Conservation (phyloP, 2,888 invertebrate species). For the Ligdia adustata region DNA sequence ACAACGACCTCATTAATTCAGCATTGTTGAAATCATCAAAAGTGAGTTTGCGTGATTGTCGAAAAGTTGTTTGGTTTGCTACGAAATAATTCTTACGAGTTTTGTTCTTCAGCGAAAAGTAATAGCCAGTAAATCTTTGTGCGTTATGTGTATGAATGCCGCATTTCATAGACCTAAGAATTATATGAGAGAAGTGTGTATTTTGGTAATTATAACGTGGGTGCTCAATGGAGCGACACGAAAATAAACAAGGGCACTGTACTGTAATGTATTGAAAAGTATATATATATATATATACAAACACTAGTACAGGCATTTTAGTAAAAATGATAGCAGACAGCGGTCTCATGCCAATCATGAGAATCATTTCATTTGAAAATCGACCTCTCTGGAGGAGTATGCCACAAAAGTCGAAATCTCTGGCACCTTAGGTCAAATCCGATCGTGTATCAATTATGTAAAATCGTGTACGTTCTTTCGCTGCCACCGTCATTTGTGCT, state of each 20-base stretch:
- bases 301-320: no score
- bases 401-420: no score
- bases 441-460: no score
- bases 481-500: no score
- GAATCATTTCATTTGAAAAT: no score
- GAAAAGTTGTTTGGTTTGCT: conserved; percentile 11
- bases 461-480: no score
- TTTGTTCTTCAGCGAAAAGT: conserved; percentile 7
- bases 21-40: conserved; percentile 14
- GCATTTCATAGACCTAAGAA: conserved; percentile 11
- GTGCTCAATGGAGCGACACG: background rate
- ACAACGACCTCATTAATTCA: conserved; percentile 16
- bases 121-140: conserved; percentile 10
- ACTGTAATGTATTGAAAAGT: no score
- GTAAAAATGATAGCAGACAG: no score
- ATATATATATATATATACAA: no score
- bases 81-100: conserved; percentile 7
- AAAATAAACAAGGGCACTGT: conserved; percentile 17
- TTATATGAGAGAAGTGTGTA: conserved; percentile 2
- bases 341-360: no score
- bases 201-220: conserved; percentile 14
- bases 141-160: background rate
- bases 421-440: no score
- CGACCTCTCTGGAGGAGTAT: no score
- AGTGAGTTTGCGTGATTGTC: conserved; percentile 24